Percentiles rank a stretch among this genome's conserved stretches.
phyloP scores from a whole-genome alignment of 2,888 invertebrate species.

The Philopedon plagiatum region DNA sequence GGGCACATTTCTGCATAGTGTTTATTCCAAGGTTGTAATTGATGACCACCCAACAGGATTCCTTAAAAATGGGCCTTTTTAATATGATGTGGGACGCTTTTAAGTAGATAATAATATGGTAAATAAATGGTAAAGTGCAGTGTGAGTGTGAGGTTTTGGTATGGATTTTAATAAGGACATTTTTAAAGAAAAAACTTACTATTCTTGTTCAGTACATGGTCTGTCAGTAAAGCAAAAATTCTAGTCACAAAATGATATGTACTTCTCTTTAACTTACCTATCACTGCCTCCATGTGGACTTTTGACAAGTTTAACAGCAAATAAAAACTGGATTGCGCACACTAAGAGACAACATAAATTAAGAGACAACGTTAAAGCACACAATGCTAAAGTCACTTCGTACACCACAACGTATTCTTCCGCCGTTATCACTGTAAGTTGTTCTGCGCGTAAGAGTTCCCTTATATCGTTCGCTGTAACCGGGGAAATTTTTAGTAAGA shows the following conservation, averaged over 20 bases:
- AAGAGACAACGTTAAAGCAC: constrained; percentile 88
- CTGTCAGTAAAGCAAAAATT: too few species aligned
- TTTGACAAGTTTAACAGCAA: constrained; percentile 92
- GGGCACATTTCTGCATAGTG: constrained; percentile 16
- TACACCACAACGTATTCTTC: constrained; percentile 91
- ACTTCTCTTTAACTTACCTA: constrained; percentile 68
- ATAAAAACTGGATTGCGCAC: constrained; percentile 94
- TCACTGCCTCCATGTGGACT: constrained; percentile 84
- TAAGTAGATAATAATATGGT: too few species aligned
- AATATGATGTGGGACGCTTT: too few species aligned
- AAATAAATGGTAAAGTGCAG: too few species aligned
- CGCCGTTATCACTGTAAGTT: constrained; percentile 73
- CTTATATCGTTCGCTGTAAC: constrained; percentile 74
- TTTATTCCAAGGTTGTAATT: constrained; percentile 7
- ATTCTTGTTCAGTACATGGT: too few species aligned
- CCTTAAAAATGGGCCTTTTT: too few species aligned
- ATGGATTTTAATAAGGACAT: too few species aligned
- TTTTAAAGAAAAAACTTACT: too few species aligned
- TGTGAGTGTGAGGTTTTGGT: too few species aligned
- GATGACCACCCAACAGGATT: constrained; percentile 9
- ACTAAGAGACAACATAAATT: constrained; percentile 93
- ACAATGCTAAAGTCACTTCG: constrained; percentile 92
- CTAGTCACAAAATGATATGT: too few species aligned
- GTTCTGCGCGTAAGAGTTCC: constrained; percentile 72
- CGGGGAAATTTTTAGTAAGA: constrained; percentile 87